Base-by-base conservation (phyloP, 2,113 vertebrate genomes). In the Eurypyga helias region DNA sequence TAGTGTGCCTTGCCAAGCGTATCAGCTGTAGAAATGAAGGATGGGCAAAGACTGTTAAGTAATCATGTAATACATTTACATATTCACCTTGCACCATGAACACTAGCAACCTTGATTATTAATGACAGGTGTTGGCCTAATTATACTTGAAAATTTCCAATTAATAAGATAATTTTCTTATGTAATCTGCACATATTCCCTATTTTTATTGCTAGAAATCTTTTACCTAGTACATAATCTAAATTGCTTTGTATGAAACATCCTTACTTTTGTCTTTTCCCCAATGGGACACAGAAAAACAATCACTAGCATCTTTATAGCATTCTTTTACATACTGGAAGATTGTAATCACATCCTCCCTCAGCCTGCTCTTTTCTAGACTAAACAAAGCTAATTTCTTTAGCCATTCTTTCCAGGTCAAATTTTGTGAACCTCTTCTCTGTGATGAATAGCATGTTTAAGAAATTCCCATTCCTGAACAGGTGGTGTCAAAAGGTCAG, bases 321-420 rank as follows among this genome's bases (percentile, higher is more conserved):
- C 83, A 89, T 93, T 73, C 25, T 93, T 92, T 73, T 51, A 92
- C 10, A 1, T 86, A 58, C 89, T 94, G 72, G 83, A 92, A 97
- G 87, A 92, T 87, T 78, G 51, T 45, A 97, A 97, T 96, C 93
- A 92, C 94, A 89, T 94, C 91, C 93, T 94, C 87, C 76, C 72
- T 92, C 80, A 15, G 80, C 64, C 89, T 94, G 64, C 29, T 82
- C 64, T 96, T 95, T 79, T 78, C 80, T 91, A 95, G 94, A 97
- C 96, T 94, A 97, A 96, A 97, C 91, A 96, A 96, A 93, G 73
- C 33, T 81, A 95, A 96, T 71, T 95, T 72, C 77, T 96, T 96
- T 75, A 92, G 57, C 89, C 80, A 96, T 95, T 94, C 91, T 95
- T 96, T 96, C 80, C 94, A 96, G 93, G 96, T 96, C 95, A 95